These are phyloP conservation scores for Pyrocephalus nanus DNA, from an alignment of 2,797 vertebrate species.

Conservation along the genomic window DNA sequence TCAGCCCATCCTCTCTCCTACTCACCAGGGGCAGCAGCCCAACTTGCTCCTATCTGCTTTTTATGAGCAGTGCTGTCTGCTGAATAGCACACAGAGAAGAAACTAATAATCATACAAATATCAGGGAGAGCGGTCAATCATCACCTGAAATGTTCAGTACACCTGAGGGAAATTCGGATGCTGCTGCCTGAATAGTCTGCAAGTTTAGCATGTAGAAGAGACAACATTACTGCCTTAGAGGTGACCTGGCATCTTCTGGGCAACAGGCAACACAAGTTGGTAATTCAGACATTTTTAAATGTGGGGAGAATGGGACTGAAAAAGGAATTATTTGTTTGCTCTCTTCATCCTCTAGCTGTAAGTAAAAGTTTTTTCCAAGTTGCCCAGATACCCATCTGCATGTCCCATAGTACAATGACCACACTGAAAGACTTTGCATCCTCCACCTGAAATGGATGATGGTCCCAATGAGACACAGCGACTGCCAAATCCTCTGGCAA, in stretches of 20 bases:
- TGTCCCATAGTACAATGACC: neutral
- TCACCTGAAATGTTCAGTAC: slow-evolving; percentile 56
- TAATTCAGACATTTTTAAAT: neutral
- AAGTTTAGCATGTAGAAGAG: neutral
- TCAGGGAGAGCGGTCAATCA: slow-evolving; percentile 64
- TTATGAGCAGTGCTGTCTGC: slow-evolving; percentile 54
- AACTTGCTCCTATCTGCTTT: slow-evolving; percentile 58
- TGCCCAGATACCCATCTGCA: neutral
- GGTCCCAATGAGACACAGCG: neutral
- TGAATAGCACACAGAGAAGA: slow-evolving; percentile 42
- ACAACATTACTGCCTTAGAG: neutral
- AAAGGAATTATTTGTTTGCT: neutral
- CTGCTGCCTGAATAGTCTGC: neutral
- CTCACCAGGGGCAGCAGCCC: slow-evolving; percentile 54
- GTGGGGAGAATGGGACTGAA: neutral
- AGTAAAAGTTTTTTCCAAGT: neutral
- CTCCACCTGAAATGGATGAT: neutral
- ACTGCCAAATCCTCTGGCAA: neutral
- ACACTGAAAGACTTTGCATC: neutral
- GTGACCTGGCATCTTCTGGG: neutral
- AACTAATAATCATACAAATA: slow-evolving; percentile 53
- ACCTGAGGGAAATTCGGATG: slow-evolving; percentile 60
- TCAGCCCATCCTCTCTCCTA: slow-evolving; percentile 66
- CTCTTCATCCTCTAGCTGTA: neutral
- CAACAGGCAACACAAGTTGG: neutral